Evolutionary conservation across 2,113 vertebrate species (phyloP).

Genomic region (Tympanuchus pallidicinctus): DNA sequence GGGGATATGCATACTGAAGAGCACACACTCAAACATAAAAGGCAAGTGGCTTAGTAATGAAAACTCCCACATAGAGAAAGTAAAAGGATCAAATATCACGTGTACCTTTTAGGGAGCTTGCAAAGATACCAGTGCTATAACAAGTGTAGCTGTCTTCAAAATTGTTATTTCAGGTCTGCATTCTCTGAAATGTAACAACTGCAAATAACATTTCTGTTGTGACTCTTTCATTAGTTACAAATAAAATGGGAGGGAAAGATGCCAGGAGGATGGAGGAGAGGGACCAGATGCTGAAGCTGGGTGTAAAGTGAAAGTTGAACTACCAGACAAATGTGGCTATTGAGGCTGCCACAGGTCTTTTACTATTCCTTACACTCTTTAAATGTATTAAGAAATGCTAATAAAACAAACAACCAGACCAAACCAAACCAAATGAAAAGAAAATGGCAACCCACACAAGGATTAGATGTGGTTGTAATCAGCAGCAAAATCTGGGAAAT

Average conservation of each 20-base stretch:
- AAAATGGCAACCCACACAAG: fast-evolving
- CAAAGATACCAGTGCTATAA: neutral
- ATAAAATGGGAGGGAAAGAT: neutral
- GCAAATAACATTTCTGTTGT: neutral
- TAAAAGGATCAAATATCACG: constrained; percentile 27
- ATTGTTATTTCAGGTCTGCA: neutral
- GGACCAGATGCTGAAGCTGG: neutral
- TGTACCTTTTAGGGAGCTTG: constrained; percentile 1
- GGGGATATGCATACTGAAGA: neutral
- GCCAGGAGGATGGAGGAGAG: neutral
- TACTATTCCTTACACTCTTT: neutral
- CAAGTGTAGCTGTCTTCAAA: neutral
- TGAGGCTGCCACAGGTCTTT: neutral
- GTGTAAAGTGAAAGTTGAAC: neutral
- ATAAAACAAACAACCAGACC: neutral
- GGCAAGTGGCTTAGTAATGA: constrained; percentile 19
- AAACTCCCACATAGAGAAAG: constrained; percentile 19
- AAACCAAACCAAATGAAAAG: neutral
- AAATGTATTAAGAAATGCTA: neutral
- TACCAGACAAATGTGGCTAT: neutral
- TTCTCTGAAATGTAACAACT: neutral
- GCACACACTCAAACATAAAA: constrained; percentile 13
- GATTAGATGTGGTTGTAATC: neutral
- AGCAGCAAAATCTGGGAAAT: neutral
- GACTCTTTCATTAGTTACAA: neutral